Conservation (phyloP, 2,113 vertebrate genomes). For the Chlamydotis undulata region DNA sequence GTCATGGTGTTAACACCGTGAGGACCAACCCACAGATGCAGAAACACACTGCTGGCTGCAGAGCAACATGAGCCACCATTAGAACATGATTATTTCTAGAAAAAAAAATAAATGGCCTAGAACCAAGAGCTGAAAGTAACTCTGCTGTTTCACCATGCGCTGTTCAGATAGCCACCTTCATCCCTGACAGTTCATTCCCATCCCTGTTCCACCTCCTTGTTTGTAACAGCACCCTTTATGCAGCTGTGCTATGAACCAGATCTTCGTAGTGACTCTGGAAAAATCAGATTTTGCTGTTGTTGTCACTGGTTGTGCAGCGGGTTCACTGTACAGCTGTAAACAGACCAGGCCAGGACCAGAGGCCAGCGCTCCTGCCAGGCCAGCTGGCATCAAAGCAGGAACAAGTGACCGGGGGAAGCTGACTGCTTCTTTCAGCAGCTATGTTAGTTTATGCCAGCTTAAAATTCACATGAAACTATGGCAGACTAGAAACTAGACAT, state of each 20-base stretch:
- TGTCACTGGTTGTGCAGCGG: neutral
- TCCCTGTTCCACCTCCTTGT: neutral
- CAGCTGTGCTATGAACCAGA: neutral
- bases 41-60: neutral
- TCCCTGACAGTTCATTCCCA: neutral
- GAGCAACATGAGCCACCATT: neutral
- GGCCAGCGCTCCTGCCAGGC: accelerated
- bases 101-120: neutral
- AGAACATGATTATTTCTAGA: neutral
- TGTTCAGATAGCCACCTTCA: neutral
- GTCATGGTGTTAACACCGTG: accelerated
- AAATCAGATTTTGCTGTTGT: neutral
- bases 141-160: neutral
- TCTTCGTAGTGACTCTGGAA: neutral
- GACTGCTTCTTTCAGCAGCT: neutral
- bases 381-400: neutral
- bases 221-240: neutral
- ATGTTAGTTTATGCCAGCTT: neutral
- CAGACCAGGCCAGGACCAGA: neutral
- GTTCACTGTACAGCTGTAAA: neutral
- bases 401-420: neutral
- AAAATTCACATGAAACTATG: neutral
- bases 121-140: neutral
- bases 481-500: neutral
- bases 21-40: neutral